These are phyloP conservation scores for Drosophila kanapiae DNA, from an alignment of 1,140 invertebrate species.

Conservation along the genomic window DNA sequence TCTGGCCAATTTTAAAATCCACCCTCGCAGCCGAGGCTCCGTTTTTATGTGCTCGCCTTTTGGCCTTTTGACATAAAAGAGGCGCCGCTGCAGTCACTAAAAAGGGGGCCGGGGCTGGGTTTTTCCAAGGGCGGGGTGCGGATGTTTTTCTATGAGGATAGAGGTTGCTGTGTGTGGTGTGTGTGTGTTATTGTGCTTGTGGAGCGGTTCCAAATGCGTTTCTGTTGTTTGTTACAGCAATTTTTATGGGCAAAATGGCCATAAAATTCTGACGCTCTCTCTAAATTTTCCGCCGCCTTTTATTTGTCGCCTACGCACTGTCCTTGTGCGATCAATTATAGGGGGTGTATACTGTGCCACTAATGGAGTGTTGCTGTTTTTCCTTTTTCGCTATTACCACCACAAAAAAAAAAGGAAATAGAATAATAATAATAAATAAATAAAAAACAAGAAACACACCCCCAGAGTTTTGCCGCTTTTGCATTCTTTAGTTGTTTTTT, in stretches of 20 bases:
- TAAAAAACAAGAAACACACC: not conserved
- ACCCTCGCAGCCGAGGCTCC: conserved; percentile 44
- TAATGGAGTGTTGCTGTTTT: conserved; percentile 71
- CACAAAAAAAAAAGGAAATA: not conserved
- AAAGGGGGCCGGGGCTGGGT: not conserved
- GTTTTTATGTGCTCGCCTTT: conserved; percentile 75
- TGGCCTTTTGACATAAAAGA: conserved; percentile 79
- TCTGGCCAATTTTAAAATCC: not conserved
- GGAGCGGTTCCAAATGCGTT: conserved; percentile 67
- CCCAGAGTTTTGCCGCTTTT: conserved; percentile 14
- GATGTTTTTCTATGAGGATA: conserved; percentile 1
- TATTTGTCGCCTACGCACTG: conserved; percentile 50
- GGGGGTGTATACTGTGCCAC: conserved; percentile 58
- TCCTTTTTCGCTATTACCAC: conserved; percentile 14
- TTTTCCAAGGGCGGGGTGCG: not conserved
- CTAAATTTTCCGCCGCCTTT: conserved; percentile 16
- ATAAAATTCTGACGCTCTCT: conserved; percentile 60
- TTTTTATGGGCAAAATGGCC: conserved; percentile 76
- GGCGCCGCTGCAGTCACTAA: conserved; percentile 61
- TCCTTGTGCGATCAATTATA: conserved; percentile 57
- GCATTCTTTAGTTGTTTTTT: conserved; percentile 9
- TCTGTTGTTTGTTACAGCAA: conserved; percentile 76
- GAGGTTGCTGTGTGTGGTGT: not conserved
- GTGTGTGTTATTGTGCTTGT: conserved; percentile 3
- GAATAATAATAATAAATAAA: not conserved